Base-by-base conservation (phyloP, 2,113 vertebrate genomes). In the Neogobius melanostomus region DNA sequence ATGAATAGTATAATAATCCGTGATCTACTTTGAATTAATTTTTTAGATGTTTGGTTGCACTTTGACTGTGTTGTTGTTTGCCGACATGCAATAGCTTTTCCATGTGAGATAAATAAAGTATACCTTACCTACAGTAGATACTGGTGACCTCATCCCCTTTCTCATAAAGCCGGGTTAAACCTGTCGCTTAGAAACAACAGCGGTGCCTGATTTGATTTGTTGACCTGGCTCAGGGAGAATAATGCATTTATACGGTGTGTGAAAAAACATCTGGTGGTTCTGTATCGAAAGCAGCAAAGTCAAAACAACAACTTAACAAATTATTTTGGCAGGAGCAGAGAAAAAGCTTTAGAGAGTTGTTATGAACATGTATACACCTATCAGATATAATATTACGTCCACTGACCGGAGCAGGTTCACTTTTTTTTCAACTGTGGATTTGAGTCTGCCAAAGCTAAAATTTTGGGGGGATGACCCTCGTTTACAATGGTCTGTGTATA, bases 161-260 rank as follows among this genome's bases (percentile, higher is more conserved):
- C 69, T 67, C 66, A 80, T 68, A 62, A 57, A 70, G 66, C 72
- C 68, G 67, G 14, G 7, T 64, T 74, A 80, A 69, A 80, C 69
- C 81, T 78, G 74, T 74, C 47, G 50, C 36, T 2, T 14, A 72
- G 64, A 66, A 81, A 72, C 81, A 80, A 43, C 67, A 64, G 66
- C 45, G 61, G 52, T 3, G 9, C 44, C 45, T 74, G 69, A 82
- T 79, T 69, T 69, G 51, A 85, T 83, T 75, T 83, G 59, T 47
- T 63, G 54, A n/a, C 15, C 12, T 48, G 50, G 46, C 43, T 56
- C 66, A 7, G 48, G 16, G 49, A 53, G 49, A 8, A 80, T 71
- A 59, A 59, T 59, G 56, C 28, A 59, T 59, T 59, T 59, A 77
- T 60, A 69, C 61, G 57, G 62, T 76, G 67, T 76, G 72, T 53